Evolutionary conservation across 1,140 invertebrate genomes (phyloP).

Genomic region (Drosophila truncata): DNA sequence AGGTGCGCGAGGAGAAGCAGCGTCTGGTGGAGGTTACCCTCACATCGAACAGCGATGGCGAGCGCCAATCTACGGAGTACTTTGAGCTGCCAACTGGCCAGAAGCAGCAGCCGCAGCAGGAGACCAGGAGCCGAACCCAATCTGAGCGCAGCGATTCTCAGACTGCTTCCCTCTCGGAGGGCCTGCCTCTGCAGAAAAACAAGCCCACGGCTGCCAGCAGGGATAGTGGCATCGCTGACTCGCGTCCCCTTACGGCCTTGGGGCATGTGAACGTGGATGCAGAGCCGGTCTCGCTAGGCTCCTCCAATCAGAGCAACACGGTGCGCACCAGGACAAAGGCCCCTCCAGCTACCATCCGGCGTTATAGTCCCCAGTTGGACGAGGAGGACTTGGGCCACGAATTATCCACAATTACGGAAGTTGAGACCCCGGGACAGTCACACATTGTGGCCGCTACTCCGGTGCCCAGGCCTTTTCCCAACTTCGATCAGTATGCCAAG

Average conservation of each 20-base stretch:
- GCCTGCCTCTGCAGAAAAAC: conserved; percentile 67
- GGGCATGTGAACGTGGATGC: conserved; percentile 54
- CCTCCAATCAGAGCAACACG: conserved; percentile 15
- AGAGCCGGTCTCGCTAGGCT: conserved; percentile 55
- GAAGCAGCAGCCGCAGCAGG: neutral
- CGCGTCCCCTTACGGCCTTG: conserved; percentile 72
- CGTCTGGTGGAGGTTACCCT: conserved; percentile 78
- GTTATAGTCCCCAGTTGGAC: conserved; percentile 78
- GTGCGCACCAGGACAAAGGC: conserved; percentile 37
- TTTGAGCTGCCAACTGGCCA: conserved; percentile 61
- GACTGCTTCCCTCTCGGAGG: conserved; percentile 54
- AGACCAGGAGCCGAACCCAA: conserved; percentile 26
- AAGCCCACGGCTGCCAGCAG: conserved; percentile 72
- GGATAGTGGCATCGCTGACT: conserved; percentile 80
- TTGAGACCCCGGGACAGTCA: conserved; percentile 79
- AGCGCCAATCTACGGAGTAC: conserved; percentile 79
- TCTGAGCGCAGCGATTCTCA: conserved; percentile 68
- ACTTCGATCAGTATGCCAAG: conserved; percentile 74
- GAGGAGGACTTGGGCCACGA: conserved; percentile 78
- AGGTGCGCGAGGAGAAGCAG: conserved; percentile 82
- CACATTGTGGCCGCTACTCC: conserved; percentile 51
- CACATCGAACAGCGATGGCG: conserved; percentile 75
- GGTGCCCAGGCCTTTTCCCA: conserved; percentile 66
- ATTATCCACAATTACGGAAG: conserved; percentile 80
- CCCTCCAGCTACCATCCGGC: conserved; percentile 69